Base-by-base conservation (phyloP, 92 coral and sea anemone species). In the Siderastrea radians region DNA sequence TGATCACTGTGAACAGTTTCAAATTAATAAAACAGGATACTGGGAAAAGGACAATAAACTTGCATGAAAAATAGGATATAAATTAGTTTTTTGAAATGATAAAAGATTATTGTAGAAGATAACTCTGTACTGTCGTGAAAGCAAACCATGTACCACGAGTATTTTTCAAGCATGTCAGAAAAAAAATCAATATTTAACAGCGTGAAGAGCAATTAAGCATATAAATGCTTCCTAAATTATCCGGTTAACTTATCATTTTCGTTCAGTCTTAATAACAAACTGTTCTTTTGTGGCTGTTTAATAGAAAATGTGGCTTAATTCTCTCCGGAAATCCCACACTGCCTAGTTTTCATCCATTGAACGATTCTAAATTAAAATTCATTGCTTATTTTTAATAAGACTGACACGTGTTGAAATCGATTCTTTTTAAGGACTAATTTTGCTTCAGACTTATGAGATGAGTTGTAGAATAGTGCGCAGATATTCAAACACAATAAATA, bases 161-260 rank as follows among this genome's bases (percentile, higher is more conserved):
- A 48, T 58, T 3, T 63, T 26, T 81, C 76, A 70, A 48, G 59
- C 45, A n/a, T 71, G 54, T 7, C 69, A 3, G 16, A 2, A 61
- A 13, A 13, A 69, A 67, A 54, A 11, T 58, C 67, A 82, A 70
- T 71, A 82, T 82, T 82, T 82, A 17, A 62, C 54, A 44, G 13
- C 12, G 50, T 17, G 45, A 52, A 54, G 66, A 13, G 9, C 76
- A 7, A 2, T 38, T 52, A 16, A 26, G 17, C 49, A 54, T 4
- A 44, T 49, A 68, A 71, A 47, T 70, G 86, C 7, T 54, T 71
- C 69, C 78, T 58, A 45, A 82, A 69, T 82, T 46, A 58, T 48
- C 52, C 49, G 6, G 65, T 38, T 67, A 80, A 80, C 67, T 51
- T 48, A 64, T 64, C 47, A 13, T 49, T 79, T 81, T 81, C 45